Base-by-base conservation (phyloP, 2,888 invertebrate species). In the Drymonia ruficornis region DNA sequence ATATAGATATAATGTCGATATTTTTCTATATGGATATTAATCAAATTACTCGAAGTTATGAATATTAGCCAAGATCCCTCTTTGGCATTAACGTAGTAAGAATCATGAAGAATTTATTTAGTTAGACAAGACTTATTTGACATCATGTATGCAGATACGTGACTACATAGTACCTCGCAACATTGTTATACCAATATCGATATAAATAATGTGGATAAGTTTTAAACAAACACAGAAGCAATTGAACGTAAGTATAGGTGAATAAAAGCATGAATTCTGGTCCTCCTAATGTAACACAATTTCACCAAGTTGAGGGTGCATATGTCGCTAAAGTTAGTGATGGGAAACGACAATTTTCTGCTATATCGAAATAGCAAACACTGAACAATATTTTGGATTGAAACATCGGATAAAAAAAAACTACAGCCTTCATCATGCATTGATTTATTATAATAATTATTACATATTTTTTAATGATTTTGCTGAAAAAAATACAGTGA, bases 241-340 rank as follows among this genome's bases (percentile, higher is more conserved):
- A 53, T 47, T 44, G 50, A n/a, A 31, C n/a, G 43, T 43, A 19
- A 28, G n/a, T 45, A 28, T 45, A 45, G 60, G 50, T 67, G 67
- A 78, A 77, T 72, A 77, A 72, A 74, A 76, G 76, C 74, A 63
- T 70, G 75, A 73, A 76, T 72, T 67, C 67, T 68, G 63, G 67
- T 63, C 67, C 68, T 76, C 76, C 74, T 76, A 79, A 83, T 85
- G 84, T 86, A 84, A 88, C 84, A 83, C 81, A 83, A 85, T 87
- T 86, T 83, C 80, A 73, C 76, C 72, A 78, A 83, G 81, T 76
- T 68, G 73, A 78, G 79, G 78, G 78, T 67, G 78, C 75, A 68
- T 77, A 69, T 67, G 72, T 52, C 60, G 55, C 44, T 44, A 60
- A 58, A 45, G 55, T 1, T 67, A 74, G 65, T 43, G 67, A 58